A percentile compares a stretch with the other conserved stretches of the same genome.
Conservation (phyloP, 2,113 vertebrate species). For the Cervus canadensis region DNA sequence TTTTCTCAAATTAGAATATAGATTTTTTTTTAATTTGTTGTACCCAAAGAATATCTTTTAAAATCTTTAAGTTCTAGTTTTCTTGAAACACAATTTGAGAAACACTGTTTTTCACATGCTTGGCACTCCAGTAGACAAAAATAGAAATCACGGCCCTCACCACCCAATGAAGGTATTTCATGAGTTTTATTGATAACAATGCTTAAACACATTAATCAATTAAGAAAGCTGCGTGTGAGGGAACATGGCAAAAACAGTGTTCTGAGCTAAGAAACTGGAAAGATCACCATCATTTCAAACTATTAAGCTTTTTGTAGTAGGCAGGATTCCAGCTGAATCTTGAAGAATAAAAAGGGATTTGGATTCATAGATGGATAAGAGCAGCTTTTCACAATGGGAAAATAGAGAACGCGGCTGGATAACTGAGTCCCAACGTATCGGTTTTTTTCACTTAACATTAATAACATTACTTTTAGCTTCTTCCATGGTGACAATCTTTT, state of each 20-base stretch:
- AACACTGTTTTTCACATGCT: background rate
- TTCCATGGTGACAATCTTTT: background rate
- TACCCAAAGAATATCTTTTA: background rate
- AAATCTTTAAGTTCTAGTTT: background rate
- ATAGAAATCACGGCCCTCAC: background rate
- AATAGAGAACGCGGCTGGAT: background rate
- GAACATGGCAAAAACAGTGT: background rate
- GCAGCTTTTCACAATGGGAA: background rate
- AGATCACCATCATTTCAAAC: background rate
- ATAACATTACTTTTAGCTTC: background rate
- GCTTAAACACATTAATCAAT: background rate
- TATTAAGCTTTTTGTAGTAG: background rate
- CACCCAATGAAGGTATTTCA: background rate
- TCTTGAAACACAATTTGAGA: background rate
- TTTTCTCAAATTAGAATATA: background rate
- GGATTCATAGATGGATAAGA: background rate
- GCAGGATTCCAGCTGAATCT: background rate
- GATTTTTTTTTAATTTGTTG: background rate
- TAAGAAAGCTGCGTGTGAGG: background rate
- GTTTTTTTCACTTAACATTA: background rate
- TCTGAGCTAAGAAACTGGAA: background rate
- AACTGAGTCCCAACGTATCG: background rate
- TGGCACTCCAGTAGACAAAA: background rate
- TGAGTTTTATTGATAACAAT: background rate
- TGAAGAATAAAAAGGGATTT: background rate